These are phyloP conservation scores for Fringilla coelebs DNA, from an alignment of 2,797 vertebrate species.

Conservation along the genomic window DNA sequence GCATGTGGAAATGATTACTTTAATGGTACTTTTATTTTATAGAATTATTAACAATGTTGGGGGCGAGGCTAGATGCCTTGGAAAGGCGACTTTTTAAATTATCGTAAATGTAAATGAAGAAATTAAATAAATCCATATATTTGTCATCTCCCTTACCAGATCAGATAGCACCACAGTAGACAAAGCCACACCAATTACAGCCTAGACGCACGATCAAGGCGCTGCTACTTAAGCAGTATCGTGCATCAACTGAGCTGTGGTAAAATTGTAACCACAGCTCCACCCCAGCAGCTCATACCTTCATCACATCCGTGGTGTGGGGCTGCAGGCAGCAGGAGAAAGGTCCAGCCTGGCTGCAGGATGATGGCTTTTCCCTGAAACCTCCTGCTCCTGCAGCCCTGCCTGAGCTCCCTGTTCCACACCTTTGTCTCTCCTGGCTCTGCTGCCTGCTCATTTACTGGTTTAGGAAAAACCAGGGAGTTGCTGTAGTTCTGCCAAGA, in stretches of 20 bases:
- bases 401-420: neutral
- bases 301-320: neutral
- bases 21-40: constrained; percentile 56
- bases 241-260: neutral
- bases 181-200: constrained; percentile 27
- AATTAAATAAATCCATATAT: constrained; percentile 53
- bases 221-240: neutral
- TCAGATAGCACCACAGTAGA: constrained; percentile 41
- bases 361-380: neutral
- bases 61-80: neutral
- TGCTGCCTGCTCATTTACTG: neutral
- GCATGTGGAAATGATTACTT: constrained; percentile 56
- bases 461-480: neutral
- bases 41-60: constrained; percentile 37
- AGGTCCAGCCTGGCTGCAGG: neutral
- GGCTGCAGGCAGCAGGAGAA: neutral
- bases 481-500: neutral
- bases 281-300: neutral
- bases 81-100: constrained; percentile 24
- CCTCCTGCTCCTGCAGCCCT: neutral
- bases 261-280: neutral
- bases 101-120: constrained; percentile 46
- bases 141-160: constrained; percentile 57
- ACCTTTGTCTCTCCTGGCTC: neutral
- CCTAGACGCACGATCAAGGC: neutral